Evolutionary conservation across 2,888 invertebrate species (phyloP).

Genomic region (Tethea ocularis): DNA sequence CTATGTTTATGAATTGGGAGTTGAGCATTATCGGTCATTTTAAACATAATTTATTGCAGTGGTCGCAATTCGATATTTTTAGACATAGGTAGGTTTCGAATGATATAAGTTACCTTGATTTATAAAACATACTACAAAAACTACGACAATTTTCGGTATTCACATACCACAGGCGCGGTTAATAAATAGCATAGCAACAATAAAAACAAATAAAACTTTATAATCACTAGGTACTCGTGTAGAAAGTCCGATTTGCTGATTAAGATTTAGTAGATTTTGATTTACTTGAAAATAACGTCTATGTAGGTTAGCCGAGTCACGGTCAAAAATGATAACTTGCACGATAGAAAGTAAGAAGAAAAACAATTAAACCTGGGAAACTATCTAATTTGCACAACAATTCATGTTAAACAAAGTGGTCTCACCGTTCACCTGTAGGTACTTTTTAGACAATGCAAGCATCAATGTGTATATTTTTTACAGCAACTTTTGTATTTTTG

Average conservation of each 20-base stretch:
- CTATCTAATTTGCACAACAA: constrained; percentile 56
- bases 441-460: constrained; percentile 1
- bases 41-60: too few relatives aligned
- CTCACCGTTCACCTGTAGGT: constrained; percentile 33
- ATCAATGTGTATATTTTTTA: background rate
- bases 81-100: too few relatives aligned
- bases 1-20: too few relatives aligned
- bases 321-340: constrained; percentile 27
- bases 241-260: background rate
- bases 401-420: constrained; percentile 36
- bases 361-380: constrained; percentile 37
- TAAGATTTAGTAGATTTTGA: background rate
- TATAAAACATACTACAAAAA: too few relatives aligned
- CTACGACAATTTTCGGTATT: too few relatives aligned
- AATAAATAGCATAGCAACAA: too few relatives aligned
- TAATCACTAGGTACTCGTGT: too few relatives aligned
- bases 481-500: background rate
- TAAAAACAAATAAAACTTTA: too few relatives aligned
- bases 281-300: background rate
- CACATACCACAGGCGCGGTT: too few relatives aligned
- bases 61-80: too few relatives aligned
- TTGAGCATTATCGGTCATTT: too few relatives aligned
- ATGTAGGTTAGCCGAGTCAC: constrained; percentile 20
- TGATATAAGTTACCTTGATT: too few relatives aligned
- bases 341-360: constrained; percentile 44